Conservation (phyloP, 1,140 invertebrate genomes). For the Chelonus insularis region DNA sequence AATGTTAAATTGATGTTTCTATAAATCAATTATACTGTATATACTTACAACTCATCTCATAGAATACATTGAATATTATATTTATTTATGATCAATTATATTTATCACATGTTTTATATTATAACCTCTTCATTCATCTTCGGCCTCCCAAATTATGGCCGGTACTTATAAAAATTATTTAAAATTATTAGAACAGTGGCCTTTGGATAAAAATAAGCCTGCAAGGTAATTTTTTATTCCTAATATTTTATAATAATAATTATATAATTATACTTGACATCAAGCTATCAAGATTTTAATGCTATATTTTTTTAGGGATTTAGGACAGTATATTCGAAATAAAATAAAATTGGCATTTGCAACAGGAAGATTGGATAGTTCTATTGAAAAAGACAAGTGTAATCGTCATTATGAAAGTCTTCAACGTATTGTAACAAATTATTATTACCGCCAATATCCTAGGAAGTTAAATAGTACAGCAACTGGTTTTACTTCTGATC, state of each 20-base stretch:
- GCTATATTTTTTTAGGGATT: conserved; percentile 64
- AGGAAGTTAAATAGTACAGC: conserved; percentile 64
- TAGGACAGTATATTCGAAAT: conserved; percentile 74
- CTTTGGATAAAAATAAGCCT: conserved; percentile 71
- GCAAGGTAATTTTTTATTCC: conserved; percentile 65
- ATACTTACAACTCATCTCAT: no score
- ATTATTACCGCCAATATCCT: conserved; percentile 69
- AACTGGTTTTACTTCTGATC: conserved; percentile 69
- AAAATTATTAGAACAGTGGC: conserved; percentile 78
- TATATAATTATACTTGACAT: background rate
- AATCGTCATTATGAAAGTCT: conserved; percentile 69
- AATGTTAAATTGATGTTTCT: no score
- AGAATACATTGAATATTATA: no score
- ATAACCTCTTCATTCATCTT: no score
- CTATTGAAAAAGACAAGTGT: conserved; percentile 64
- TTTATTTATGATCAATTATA: no score
- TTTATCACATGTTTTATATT: no score
- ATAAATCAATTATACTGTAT: no score
- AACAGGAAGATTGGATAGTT: conserved; percentile 60
- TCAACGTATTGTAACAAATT: conserved; percentile 70
- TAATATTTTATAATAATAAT: conserved; percentile 1
- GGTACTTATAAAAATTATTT: conserved; percentile 73
- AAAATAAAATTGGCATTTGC: conserved; percentile 70
- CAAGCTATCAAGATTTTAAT: background rate
- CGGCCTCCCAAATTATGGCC: no score